These are phyloP conservation scores for Anguilla pacifica DNA, from an alignment of 2,797 vertebrate genomes.

Conservation along the genomic window DNA sequence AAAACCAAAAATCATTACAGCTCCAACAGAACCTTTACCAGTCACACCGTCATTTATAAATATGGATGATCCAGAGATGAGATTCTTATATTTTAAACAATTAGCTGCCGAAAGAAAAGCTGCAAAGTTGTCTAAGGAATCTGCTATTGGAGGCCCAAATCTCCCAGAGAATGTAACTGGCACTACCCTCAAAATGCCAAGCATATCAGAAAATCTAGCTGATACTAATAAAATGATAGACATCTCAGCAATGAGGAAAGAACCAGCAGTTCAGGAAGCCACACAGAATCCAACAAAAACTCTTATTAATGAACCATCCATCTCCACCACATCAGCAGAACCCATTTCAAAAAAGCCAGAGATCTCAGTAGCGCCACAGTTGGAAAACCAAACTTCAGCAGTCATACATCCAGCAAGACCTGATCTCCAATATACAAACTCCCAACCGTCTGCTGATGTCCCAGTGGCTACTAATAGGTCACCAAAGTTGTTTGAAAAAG, in stretches of 20 bases:
- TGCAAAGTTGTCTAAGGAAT: conserved; percentile 19
- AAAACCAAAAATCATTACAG: conserved; percentile 11
- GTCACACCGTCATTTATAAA: conserved; percentile 47
- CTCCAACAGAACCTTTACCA: conserved; percentile 24
- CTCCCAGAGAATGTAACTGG: background rate
- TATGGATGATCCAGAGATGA: conserved; percentile 70
- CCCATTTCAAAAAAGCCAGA: background rate
- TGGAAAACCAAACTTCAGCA: background rate
- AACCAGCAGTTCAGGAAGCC: background rate
- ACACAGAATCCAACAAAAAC: background rate
- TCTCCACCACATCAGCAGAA: background rate
- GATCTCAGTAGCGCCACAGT: no score
- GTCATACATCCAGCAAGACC: no score
- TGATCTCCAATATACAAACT: no score
- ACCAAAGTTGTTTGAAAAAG: no score
- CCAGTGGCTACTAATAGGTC: background rate
- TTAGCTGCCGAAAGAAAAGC: conserved; percentile 71
- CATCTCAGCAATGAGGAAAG: background rate
- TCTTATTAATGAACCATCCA: background rate
- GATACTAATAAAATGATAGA: background rate
- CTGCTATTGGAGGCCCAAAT: background rate
- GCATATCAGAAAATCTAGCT: conserved; percentile 2
- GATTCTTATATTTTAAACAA: conserved; percentile 73
- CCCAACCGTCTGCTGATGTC: no score
- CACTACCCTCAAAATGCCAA: background rate